These are phyloP conservation scores for Sinhomidia bicolor DNA, from an alignment of 2,888 invertebrate genomes.

Conservation along the genomic window DNA sequence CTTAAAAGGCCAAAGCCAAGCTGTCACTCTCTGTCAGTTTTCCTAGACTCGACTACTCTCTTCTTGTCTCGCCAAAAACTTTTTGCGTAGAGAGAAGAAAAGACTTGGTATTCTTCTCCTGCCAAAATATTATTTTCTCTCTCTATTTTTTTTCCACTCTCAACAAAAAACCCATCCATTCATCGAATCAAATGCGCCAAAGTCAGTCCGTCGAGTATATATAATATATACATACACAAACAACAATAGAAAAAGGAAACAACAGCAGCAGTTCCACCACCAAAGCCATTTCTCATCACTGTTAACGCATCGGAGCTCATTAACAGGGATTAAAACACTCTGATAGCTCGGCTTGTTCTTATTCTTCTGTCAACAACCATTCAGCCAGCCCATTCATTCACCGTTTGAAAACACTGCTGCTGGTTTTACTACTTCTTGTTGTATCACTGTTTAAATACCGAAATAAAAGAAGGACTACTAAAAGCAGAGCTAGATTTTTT, in stretches of 20 bases:
- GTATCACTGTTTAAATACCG: background rate
- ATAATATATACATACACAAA: background rate
- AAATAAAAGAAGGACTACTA: background rate
- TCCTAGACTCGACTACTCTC: conserved; percentile 41
- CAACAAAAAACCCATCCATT: conserved; percentile 27
- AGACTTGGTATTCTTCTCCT: background rate
- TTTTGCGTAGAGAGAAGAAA: background rate
- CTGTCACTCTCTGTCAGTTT: conserved; percentile 50
- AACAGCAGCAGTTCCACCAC: too few species aligned
- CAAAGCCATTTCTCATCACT: background rate
- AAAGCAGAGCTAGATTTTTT: background rate
- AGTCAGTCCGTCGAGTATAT: background rate
- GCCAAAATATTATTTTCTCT: conserved; percentile 17
- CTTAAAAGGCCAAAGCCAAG: conserved; percentile 31
- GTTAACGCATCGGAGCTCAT: conserved; percentile 54
- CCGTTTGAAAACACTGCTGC: too few species aligned
- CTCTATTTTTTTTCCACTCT: too few species aligned
- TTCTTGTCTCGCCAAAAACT: background rate
- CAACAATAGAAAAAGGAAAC: too few species aligned
- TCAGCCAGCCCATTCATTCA: conserved; percentile 23
- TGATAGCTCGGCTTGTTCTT: background rate
- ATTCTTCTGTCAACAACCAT: background rate
- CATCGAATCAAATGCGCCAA: background rate
- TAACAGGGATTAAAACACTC: conserved; percentile 62
- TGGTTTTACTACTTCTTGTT: background rate